Conservation (phyloP, 2,113 vertebrate genomes). For the Lynx canadensis region DNA sequence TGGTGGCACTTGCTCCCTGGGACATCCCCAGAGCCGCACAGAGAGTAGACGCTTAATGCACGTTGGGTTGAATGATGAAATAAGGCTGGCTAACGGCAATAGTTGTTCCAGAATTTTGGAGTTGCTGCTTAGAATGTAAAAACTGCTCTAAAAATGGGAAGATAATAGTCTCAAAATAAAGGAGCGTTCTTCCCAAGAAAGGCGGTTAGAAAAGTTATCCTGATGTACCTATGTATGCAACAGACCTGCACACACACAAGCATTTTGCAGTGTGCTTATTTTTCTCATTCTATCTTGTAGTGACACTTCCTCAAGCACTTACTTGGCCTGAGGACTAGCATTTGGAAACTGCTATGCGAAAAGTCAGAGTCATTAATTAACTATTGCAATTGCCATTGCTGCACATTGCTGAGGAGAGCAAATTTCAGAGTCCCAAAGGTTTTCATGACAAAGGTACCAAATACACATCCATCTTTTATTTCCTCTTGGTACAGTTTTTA, state of each 20-base stretch:
- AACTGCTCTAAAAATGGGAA: background rate
- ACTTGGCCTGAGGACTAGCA: background rate
- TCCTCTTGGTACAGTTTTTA: slow-evolving; percentile 6
- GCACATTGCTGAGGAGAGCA: slow-evolving; percentile 17
- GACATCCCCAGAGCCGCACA: background rate
- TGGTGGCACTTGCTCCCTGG: background rate
- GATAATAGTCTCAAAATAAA: background rate
- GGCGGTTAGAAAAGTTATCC: background rate
- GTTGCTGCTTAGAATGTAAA: background rate
- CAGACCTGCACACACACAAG: background rate
- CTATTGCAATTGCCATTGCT: background rate
- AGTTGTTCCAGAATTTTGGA: background rate
- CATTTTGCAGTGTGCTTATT: background rate
- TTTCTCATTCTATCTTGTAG: background rate
- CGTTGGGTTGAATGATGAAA: background rate
- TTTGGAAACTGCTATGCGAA: slow-evolving; percentile 31
- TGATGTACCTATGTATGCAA: background rate
- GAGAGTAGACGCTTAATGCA: background rate
- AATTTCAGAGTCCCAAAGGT: slow-evolving; percentile 21
- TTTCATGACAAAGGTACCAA: background rate
- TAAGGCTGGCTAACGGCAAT: background rate
- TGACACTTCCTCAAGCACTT: background rate
- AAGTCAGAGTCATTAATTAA: slow-evolving; percentile 55
- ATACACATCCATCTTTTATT: slow-evolving; percentile 14
- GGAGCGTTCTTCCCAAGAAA: background rate